Percentiles rank a stretch among this genome's conserved stretches.
Conservation (phyloP, 2,797 vertebrate species). For the Thamnophis elegans region DNA sequence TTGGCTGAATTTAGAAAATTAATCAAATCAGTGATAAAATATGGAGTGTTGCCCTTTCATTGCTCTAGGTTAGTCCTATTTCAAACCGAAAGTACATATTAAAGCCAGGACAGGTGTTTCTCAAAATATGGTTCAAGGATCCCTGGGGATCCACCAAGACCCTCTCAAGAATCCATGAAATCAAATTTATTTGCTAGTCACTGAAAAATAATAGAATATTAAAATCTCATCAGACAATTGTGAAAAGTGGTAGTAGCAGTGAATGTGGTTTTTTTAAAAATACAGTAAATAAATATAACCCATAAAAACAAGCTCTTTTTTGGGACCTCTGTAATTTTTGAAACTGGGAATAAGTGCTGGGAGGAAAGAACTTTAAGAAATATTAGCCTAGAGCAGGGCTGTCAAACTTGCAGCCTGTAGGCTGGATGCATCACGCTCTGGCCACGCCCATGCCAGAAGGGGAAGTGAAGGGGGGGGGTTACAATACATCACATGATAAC, state of each 20-base stretch:
- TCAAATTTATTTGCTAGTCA: not conserved
- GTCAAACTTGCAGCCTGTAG: too few relatives aligned
- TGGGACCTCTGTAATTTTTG: not conserved
- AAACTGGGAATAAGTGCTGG: not conserved
- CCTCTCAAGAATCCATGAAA: not conserved
- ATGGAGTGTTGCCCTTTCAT: not conserved
- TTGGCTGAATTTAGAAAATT: not conserved
- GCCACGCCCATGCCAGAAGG: too few relatives aligned
- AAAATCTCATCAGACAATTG: not conserved
- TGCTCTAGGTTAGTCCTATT: not conserved
- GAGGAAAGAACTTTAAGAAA: not conserved
- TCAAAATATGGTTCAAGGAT: not conserved
- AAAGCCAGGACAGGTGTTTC: not conserved
- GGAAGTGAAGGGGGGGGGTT: too few relatives aligned
- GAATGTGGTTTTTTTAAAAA: not conserved
- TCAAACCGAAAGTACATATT: not conserved
- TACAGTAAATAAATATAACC: not conserved
- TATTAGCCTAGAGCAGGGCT: not conserved
- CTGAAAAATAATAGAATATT: not conserved
- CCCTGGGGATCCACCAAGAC: not conserved
- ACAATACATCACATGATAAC: too few relatives aligned
- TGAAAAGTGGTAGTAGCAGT: not conserved
- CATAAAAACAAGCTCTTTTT: not conserved
- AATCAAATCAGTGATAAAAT: not conserved
- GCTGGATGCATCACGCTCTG: too few relatives aligned